These are phyloP conservation scores for Trissolcus basalis DNA, from an alignment of 1,140 invertebrate species.

Conservation along the genomic window DNA sequence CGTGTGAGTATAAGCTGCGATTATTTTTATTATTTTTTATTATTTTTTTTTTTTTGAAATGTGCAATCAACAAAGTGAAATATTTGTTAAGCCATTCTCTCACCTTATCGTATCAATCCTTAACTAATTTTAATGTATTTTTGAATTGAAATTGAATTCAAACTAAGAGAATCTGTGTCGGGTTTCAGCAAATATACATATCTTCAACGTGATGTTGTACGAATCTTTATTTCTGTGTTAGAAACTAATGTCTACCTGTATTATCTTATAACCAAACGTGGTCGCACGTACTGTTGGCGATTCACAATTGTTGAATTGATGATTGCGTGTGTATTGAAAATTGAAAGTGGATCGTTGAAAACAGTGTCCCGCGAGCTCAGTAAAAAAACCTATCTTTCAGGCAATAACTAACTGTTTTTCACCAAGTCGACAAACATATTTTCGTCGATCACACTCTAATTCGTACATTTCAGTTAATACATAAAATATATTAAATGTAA, in stretches of 20 bases:
- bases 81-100: constrained; percentile 70
- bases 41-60: constrained; percentile 18
- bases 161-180: not conserved
- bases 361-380: too few species aligned
- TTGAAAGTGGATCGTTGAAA: too few species aligned
- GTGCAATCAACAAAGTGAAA: constrained; percentile 63
- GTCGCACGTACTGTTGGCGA: not conserved
- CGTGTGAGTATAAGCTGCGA: constrained; percentile 67
- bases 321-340: too few species aligned
- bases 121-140: constrained; percentile 19
- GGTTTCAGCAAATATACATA: not conserved
- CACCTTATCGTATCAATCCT: constrained; percentile 66
- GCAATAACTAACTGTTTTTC: too few species aligned
- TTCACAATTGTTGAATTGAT: constrained; percentile 2
- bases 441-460: not conserved
- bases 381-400: too few species aligned
- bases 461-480: not conserved
- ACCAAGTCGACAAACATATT: too few species aligned
- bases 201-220: constrained; percentile 21
- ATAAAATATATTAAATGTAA: constrained; percentile 5
- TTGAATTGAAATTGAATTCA: too few species aligned
- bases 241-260: constrained; percentile 12
- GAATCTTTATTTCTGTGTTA: constrained; percentile 30
- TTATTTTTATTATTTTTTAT: constrained; percentile 56
- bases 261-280: too few species aligned